Percentiles rank a stretch among this genome's conserved stretches.
These are phyloP conservation scores for Melanargia galathea DNA, from an alignment of 2,888 invertebrate species.

Conservation along the genomic window DNA sequence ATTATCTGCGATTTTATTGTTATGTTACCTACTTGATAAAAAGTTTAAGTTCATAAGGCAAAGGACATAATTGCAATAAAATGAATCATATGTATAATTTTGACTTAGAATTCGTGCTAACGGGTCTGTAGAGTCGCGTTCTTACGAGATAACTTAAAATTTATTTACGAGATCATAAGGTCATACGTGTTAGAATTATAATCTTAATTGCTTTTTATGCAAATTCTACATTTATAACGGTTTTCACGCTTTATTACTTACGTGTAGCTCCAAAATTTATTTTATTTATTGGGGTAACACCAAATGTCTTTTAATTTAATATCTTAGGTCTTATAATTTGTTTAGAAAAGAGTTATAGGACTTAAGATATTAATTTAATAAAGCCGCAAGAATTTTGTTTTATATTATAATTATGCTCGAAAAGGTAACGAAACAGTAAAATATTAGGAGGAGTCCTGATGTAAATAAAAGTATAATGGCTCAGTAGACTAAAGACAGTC, in stretches of 20 bases:
- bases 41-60: no score
- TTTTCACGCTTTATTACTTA: slow-evolving; percentile 9
- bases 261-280: neutral
- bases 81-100: neutral
- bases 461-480: no score
- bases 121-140: slow-evolving; percentile 55
- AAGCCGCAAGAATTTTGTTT: no score
- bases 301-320: neutral
- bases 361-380: no score
- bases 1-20: no score
- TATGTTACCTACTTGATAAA: no score
- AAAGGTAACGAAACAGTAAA: no score
- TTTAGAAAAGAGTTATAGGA: no score
- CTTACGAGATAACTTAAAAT: slow-evolving; percentile 53
- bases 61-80: neutral
- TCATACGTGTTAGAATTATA: slow-evolving; percentile 16
- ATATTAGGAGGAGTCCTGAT: no score
- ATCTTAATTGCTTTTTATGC: slow-evolving; percentile 7
- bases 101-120: slow-evolving; percentile 50
- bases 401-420: no score
- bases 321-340: no score
- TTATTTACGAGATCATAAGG: slow-evolving; percentile 19
- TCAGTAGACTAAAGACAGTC: no score
- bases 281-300: neutral
- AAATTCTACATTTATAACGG: slow-evolving; percentile 10